Conservation (phyloP, 2,113 vertebrate species). For the Stictonetta naevosa region DNA sequence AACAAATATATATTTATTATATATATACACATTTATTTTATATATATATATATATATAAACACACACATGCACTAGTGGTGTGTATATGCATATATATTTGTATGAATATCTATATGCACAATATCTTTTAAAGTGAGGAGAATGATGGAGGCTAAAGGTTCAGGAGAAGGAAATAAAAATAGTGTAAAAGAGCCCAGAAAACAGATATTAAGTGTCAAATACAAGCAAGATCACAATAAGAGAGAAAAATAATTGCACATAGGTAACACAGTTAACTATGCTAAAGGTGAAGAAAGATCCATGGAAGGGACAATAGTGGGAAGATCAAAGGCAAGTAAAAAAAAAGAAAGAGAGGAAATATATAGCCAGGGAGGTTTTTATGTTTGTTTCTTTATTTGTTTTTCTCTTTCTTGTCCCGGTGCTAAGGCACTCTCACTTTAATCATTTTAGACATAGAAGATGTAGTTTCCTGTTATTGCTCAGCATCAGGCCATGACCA, state of each 20-base stretch:
- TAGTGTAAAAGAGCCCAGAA: background rate
- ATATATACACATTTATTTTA: too few species aligned
- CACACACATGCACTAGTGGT: too few species aligned
- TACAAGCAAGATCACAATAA: background rate
- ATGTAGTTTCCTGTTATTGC: background rate
- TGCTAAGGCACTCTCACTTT: background rate
- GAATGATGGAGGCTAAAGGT: background rate
- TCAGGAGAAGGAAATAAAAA: background rate
- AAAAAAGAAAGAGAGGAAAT: background rate
- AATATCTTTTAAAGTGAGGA: background rate
- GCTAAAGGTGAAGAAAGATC: background rate
- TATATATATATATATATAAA: too few species aligned
- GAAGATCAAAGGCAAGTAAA: background rate
- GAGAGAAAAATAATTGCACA: background rate
- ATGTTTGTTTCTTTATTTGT: background rate
- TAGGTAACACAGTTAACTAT: background rate
- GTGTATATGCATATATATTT: too few species aligned
- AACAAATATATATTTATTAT: background rate
- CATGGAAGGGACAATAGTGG: background rate
- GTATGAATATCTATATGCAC: too few species aligned
- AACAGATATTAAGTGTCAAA: background rate
- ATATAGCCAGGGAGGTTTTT: background rate
- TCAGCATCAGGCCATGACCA: background rate
- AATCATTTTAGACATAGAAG: accelerated
- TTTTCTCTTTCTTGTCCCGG: background rate